phyloP scores from a whole-genome alignment of 2,113 vertebrate species.

The Rhizomys pruinosus region DNA sequence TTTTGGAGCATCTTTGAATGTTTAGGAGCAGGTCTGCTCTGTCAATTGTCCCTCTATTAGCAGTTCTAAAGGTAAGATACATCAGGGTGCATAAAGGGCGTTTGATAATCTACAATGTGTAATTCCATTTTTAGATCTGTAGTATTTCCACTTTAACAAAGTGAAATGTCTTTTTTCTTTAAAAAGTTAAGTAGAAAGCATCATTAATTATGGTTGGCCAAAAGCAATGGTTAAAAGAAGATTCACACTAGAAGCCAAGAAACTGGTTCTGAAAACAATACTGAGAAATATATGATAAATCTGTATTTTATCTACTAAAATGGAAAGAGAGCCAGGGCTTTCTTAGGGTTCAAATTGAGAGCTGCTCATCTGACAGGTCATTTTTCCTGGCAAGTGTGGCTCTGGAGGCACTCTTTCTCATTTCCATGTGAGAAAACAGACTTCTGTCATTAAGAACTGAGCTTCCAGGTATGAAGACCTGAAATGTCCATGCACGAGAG shows the following conservation, averaged over 20 bases:
- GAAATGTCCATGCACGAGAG: constrained; percentile 82
- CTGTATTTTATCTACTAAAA: constrained; percentile 68
- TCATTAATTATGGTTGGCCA: background rate
- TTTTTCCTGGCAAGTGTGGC: constrained; percentile 67
- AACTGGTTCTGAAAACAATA: background rate
- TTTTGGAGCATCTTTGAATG: background rate
- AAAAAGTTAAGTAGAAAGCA: constrained; percentile 23
- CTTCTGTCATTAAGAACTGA: constrained; percentile 82
- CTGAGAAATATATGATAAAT: constrained; percentile 16
- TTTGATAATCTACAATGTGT: background rate
- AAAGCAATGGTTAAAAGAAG: constrained; percentile 8
- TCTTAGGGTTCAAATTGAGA: constrained; percentile 57
- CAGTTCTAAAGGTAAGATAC: background rate
- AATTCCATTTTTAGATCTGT: background rate
- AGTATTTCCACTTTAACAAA: background rate
- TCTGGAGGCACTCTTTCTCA: constrained; percentile 57
- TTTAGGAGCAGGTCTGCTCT: background rate
- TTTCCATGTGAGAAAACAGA: constrained; percentile 79
- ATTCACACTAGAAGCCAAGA: constrained; percentile 41
- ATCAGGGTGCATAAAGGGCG: background rate
- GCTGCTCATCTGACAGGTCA: constrained; percentile 53
- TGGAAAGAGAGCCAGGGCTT: constrained; percentile 1
- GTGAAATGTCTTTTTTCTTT: background rate
- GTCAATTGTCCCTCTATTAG: background rate
- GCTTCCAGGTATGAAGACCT: constrained; percentile 83